phyloP scores from a whole-genome alignment of 2,113 vertebrate species.

The Ictalurus furcatus region DNA sequence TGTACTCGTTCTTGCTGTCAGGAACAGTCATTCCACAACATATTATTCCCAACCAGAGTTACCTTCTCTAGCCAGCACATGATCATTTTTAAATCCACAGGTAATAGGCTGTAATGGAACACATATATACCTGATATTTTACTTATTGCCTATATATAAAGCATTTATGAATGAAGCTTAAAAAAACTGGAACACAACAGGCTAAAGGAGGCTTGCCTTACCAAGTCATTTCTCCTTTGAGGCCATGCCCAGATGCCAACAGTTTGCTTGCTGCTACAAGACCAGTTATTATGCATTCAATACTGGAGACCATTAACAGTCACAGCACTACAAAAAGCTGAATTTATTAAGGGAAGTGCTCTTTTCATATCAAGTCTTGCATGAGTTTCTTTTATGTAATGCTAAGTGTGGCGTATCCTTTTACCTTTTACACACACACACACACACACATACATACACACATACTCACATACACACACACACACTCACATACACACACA shows the following conservation, averaged over 20 bases:
- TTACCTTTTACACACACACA: constrained; percentile 49
- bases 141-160: neutral
- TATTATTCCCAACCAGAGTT: neutral
- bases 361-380: constrained; percentile 67
- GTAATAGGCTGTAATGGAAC: neutral
- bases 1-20: neutral
- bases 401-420: constrained; percentile 60
- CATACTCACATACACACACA: neutral
- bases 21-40: neutral
- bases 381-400: constrained; percentile 65
- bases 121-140: neutral
- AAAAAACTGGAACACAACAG: neutral
- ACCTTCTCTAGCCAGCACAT: neutral
- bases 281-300: constrained; percentile 46
- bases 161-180: constrained; percentile 3
- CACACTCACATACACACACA: constrained; percentile 23
- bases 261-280: constrained; percentile 50
- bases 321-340: constrained; percentile 63
- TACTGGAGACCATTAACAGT: constrained; percentile 58
- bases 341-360: constrained; percentile 61
- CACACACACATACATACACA: constrained; percentile 25
- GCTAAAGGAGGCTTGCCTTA: neutral
- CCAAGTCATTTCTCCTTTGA: constrained; percentile 42
- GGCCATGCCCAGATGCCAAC: constrained; percentile 45
- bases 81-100: neutral